Evolutionary conservation across 2,113 vertebrate genomes (phyloP), one percentile per base, ranked within the genome.

Genomic region (Vimba vimba): DNA sequence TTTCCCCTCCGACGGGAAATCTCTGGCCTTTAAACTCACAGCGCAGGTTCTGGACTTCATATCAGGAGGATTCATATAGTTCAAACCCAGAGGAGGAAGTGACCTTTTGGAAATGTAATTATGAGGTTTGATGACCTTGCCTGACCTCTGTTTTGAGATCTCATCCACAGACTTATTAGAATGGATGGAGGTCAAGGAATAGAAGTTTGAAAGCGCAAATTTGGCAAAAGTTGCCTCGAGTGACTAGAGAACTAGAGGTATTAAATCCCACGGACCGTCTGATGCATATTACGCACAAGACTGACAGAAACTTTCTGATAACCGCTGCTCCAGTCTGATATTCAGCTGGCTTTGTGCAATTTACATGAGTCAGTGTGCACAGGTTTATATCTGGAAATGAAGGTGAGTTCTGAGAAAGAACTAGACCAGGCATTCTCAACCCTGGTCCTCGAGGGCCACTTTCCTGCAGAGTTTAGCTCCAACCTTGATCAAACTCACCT

Each of bases 31-130:
- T 73, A 69, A 80, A 79, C 80, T 69, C 62, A 60, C 75, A 23
- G 15, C 8, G 74, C 47, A 36, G 73, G 12, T 36, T 66, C 59
- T 59, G 52, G 36, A 79, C 78, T 80, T 86, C 77, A 80, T 71
- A 80, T 86, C 47, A 21, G 39, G 84, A 68, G 75, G 76, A 68
- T 85, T 79, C 84, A 19, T 36, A 59, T 33, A 39, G 47, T 52
- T 79, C 47, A 52, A 52, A 78, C 77, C 55, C 84, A 79, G 64
- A 71, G 6, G 64, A 71, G 62, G 33, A 30, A 21, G 23, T 59
- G 83, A 85, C 86, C 86, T 87, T 87, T 85, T 33, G 33, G 59
- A 85, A 73, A 85, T 82, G n/a, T 59, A 59, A 85, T 85, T 85
- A 87, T 84, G 59, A 13, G 79, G 21, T 85, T 68, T 33, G 47